Percentiles rank a stretch among this genome's conserved stretches.
Conservation (phyloP, 1,140 invertebrate species). For the Tachypleus tridentatus region DNA sequence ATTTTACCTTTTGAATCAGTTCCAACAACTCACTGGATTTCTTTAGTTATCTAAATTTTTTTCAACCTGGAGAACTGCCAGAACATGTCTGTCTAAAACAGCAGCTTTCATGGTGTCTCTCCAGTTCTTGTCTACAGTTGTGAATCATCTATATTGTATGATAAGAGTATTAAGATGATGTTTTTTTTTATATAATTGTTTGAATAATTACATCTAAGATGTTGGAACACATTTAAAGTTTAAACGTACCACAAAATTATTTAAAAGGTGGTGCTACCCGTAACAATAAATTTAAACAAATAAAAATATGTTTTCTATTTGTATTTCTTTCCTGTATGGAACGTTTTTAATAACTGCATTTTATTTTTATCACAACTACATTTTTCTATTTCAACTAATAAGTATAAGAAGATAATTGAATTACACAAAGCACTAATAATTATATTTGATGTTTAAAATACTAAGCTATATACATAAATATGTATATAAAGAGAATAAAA, state of each 20-base stretch:
- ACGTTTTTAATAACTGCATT: too few relatives aligned
- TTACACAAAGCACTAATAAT: not conserved
- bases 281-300: not conserved
- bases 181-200: too few relatives aligned
- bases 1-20: conserved; percentile 19
- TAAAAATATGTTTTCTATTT: not conserved
- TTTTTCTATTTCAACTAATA: too few relatives aligned
- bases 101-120: conserved; percentile 86
- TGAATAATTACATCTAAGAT: not conserved
- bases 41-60: conserved; percentile 79
- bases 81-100: conserved; percentile 59
- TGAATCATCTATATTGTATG: conserved; percentile 25
- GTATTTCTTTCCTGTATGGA: too few relatives aligned
- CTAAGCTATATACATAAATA: conserved; percentile 5
- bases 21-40: conserved; percentile 66
- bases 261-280: not conserved
- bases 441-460: conserved; percentile 22
- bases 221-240: not conserved
- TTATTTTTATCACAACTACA: too few relatives aligned
- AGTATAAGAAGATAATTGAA: too few relatives aligned
- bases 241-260: not conserved
- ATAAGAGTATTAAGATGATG: too few relatives aligned
- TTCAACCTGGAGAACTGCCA: conserved; percentile 76
- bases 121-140: conserved; percentile 47
- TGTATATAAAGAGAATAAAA: not conserved